Evolutionary conservation across 2,113 vertebrate genomes (phyloP).

Genomic region (Speoplatyrhinus poulsoni): DNA sequence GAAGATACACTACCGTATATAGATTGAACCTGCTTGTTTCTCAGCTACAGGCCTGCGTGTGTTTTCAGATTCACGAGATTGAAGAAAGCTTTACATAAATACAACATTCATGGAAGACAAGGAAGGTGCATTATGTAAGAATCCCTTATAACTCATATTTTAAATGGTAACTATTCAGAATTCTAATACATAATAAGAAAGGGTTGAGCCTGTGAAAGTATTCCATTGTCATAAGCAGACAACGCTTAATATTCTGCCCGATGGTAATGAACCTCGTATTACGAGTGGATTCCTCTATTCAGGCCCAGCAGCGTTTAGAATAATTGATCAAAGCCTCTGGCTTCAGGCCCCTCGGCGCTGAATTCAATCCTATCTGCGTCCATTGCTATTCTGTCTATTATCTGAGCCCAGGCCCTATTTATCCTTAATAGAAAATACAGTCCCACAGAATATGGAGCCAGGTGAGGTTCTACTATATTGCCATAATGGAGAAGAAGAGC

Average conservation of each 20-base stretch:
- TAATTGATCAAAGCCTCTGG: constrained; percentile 17
- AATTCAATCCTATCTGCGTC: constrained; percentile 16
- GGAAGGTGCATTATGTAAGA: not conserved
- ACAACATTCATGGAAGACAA: not conserved
- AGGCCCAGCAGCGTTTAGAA: not conserved
- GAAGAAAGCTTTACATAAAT: not conserved
- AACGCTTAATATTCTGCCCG: constrained; percentile 2
- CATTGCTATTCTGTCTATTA: constrained; percentile 24
- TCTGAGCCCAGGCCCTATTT: constrained; percentile 31
- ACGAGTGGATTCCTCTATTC: not conserved
- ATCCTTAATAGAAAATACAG: constrained; percentile 36
- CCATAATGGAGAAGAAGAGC: constrained; percentile 27
- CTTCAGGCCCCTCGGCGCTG: constrained; percentile 5
- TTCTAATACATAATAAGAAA: not conserved
- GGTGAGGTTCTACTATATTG: constrained; percentile 19
- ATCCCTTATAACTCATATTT: too few species aligned
- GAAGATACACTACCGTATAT: not conserved
- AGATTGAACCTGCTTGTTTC: not conserved
- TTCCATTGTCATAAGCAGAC: not conserved
- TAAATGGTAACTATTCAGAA: not conserved
- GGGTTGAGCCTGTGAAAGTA: not conserved
- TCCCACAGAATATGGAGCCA: constrained; percentile 15
- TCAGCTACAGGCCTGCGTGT: too few species aligned
- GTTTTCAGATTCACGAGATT: not conserved
- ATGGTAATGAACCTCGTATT: not conserved